A percentile compares a stretch with the other conserved stretches of the same genome.
Evolutionary conservation across 2,888 invertebrate species (phyloP).

Genomic region (Ornithoptera alexandrae): DNA sequence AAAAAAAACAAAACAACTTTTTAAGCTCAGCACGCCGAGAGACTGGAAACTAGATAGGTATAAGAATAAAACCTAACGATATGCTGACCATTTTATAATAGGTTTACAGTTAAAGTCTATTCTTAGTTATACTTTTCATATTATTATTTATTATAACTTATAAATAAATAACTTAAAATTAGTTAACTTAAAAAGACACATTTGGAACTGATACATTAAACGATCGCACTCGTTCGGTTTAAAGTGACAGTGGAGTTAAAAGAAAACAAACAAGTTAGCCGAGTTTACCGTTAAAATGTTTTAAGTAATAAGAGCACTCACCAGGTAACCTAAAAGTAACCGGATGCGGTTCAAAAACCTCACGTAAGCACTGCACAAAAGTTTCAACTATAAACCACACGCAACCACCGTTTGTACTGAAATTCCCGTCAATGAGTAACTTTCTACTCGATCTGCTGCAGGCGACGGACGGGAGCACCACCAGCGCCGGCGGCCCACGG

Average conservation of each 20-base stretch:
- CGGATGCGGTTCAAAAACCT: conserved; percentile 50
- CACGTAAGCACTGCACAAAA: conserved; percentile 57
- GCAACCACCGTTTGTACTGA: conserved; percentile 46
- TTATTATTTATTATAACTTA: neutral
- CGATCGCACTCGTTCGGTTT: neutral
- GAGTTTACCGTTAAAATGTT: conserved; percentile 24
- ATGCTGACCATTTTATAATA: conserved; percentile 41
- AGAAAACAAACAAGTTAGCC: conserved; percentile 1
- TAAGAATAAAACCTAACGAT: conserved; percentile 41
- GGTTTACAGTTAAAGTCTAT: conserved; percentile 28
- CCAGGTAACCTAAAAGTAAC: conserved; percentile 49
- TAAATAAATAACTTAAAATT: neutral
- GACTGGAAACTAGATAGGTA: conserved; percentile 39
- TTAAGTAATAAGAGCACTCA: conserved; percentile 40
- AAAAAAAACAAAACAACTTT: conserved; percentile 40
- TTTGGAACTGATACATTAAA: neutral
- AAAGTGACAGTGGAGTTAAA: neutral
- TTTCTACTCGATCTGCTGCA: conserved; percentile 48
- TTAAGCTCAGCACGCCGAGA: conserved; percentile 36
- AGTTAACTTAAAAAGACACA: too few relatives aligned
- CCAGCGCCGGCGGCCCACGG: neutral
- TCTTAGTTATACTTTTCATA: neutral
- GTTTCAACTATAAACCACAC: conserved; percentile 48
- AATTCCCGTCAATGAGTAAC: conserved; percentile 55
- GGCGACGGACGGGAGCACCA: conserved; percentile 8